Percentiles rank a stretch among this genome's conserved stretches.
Evolutionary conservation across 2,797 vertebrate genomes (phyloP).

Genomic region (Buceros bicornis): DNA sequence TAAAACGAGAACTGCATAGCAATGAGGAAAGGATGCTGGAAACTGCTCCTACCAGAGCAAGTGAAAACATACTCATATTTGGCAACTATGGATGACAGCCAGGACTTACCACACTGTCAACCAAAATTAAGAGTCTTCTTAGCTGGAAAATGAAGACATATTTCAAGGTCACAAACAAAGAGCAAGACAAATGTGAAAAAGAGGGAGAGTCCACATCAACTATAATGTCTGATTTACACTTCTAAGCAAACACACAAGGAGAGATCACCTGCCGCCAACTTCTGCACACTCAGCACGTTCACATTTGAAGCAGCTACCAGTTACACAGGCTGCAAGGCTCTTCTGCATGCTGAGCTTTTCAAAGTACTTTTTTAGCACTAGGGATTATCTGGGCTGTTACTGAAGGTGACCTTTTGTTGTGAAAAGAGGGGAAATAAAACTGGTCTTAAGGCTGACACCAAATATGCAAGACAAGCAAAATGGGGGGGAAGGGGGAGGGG

Average conservation of each 20-base stretch:
- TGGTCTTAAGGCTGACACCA: too few species aligned
- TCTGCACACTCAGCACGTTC: background rate
- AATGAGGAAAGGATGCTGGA: background rate
- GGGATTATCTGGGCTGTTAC: background rate
- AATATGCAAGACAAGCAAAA: too few species aligned
- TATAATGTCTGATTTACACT: background rate
- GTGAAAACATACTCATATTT: background rate
- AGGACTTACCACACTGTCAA: background rate
- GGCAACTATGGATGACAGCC: background rate
- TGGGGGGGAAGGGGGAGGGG: too few species aligned
- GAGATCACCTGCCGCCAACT: background rate
- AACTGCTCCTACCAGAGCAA: background rate
- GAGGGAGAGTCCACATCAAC: background rate
- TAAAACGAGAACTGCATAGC: background rate
- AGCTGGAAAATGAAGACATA: background rate
- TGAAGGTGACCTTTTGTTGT: background rate
- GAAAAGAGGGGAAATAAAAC: too few species aligned
- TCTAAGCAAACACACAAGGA: background rate
- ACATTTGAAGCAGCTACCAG: background rate
- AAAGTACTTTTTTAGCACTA: background rate
- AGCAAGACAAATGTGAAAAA: background rate
- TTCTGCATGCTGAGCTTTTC: background rate
- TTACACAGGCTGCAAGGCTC: background rate
- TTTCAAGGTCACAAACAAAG: slow-evolving; percentile 13
- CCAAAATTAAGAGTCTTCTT: background rate